Base-by-base conservation (phyloP, 2,797 vertebrate genomes). In the Parauchenoglanis punctatus region DNA sequence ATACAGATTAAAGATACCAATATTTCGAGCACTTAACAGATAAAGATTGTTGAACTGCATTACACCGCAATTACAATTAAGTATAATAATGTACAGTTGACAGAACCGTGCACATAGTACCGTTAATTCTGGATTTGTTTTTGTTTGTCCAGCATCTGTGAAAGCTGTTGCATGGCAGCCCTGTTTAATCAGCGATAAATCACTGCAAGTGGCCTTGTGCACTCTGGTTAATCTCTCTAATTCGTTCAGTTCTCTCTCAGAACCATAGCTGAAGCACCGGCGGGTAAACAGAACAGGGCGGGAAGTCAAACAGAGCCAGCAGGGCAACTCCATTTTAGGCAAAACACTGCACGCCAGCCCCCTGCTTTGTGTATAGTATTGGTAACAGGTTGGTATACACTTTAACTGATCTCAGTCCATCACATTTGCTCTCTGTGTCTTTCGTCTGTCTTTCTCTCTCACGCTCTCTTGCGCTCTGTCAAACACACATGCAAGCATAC, bases 291-390 rank as follows among this genome's bases (percentile, higher is more conserved):
- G 86, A 86, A 83, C 84, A 88, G 76, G 83, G 91, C 56, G 44
- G 72, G 89, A 90, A 91, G 90, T 90, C 89, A 92, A 92, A 91
- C 91, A 91, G 28, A 77, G 65, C 80, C 28, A 49, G n/a, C 54
- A 72, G 87, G 87, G 73, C 86, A 90, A 88, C 63, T 89, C 90
- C 89, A 85, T 91, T 89, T 91, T 89, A 87, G 91, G 91, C 81
- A 87, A 91, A 93, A 88, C 67, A 81, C 72, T 52, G 83, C 86
- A 86, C 84, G 80, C 83, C 35, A 73, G 35, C 44, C 84, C 68
- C 85, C 70, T 68, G 81, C 83, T 49, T 49, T 88, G 81, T 88
- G 86, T 90, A 86, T 89, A 89, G 87, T 58, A 75, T 56, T 46
- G 44, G 65, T 89, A 88, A 87, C 87, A 85, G 88, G 61, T 88